Evolutionary conservation across 92 coral and sea anemone species (phyloP).

Genomic region (Pocillopora grandis): DNA sequence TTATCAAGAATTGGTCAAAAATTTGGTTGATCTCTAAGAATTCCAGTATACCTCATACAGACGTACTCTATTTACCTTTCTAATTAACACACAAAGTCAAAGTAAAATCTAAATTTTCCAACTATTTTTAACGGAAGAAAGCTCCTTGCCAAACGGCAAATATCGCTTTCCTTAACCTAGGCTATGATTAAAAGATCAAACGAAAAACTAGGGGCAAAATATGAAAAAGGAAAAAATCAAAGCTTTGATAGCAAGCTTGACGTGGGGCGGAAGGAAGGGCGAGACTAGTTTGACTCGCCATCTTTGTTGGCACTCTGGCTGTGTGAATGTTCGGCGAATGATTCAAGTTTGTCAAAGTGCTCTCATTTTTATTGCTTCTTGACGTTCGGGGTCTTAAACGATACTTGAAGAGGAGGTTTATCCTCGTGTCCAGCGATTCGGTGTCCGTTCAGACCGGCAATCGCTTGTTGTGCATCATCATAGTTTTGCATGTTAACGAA

Average conservation of each 20-base stretch:
- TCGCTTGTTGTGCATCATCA: slow-evolving; percentile 94
- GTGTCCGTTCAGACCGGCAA: slow-evolving; percentile 83
- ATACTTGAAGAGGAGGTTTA: slow-evolving; percentile 89
- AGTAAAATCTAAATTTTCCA: slow-evolving; percentile 58
- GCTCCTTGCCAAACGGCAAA: slow-evolving; percentile 22
- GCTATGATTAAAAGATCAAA: slow-evolving; percentile 43
- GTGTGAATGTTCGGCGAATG: slow-evolving; percentile 47
- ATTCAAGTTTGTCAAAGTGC: slow-evolving; percentile 60
- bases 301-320: slow-evolving; percentile 41
- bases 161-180: slow-evolving; percentile 20
- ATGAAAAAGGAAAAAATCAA: slow-evolving; percentile 38
- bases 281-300: slow-evolving; percentile 40
- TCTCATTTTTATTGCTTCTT: slow-evolving; percentile 67
- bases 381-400: slow-evolving; percentile 93
- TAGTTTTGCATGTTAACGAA: slow-evolving; percentile 97
- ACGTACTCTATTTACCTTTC: slow-evolving; percentile 67
- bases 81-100: slow-evolving; percentile 77
- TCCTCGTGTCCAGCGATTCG: slow-evolving; percentile 68
- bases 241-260: slow-evolving; percentile 27
- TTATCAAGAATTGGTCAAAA: slow-evolving; percentile 25
- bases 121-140: slow-evolving; percentile 53
- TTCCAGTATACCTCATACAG: slow-evolving; percentile 56
- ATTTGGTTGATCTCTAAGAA: slow-evolving; percentile 44
- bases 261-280: slow-evolving; percentile 57
- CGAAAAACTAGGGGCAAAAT: slow-evolving; percentile 20